These are phyloP conservation scores for Gymnothorax reevesii DNA, from an alignment of 2,797 vertebrate species.

Conservation along the genomic window DNA sequence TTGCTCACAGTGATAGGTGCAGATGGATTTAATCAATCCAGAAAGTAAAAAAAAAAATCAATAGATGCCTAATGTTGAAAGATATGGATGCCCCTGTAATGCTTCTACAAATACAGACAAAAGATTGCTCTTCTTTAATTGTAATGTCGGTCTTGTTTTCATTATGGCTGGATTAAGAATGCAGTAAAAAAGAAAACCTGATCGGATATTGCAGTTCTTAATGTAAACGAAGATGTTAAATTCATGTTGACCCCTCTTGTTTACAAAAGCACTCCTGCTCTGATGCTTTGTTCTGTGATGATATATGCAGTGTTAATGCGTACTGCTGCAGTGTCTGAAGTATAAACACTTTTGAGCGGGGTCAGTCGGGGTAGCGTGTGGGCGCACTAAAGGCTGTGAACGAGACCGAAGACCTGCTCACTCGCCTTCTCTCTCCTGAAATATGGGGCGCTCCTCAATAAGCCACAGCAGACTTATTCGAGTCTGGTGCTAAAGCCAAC, in stretches of 20 bases:
- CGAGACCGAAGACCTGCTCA: neutral
- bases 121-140: neutral
- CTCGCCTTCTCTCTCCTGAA: neutral
- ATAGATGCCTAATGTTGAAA: slow-evolving; percentile 53
- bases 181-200: neutral
- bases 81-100: slow-evolving; percentile 63
- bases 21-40: slow-evolving; percentile 52
- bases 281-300: neutral
- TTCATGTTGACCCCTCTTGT: neutral
- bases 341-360: neutral
- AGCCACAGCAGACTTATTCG: neutral
- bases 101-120: neutral
- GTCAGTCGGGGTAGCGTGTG: neutral
- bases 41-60: slow-evolving; percentile 43
- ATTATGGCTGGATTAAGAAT: neutral
- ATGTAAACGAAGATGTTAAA: neutral
- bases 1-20: slow-evolving; percentile 55
- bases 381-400: neutral
- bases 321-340: neutral
- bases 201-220: neutral
- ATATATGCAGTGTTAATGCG: neutral
- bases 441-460: neutral
- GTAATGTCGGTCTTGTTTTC: neutral
- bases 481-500: neutral
- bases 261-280: neutral